These are phyloP conservation scores for Myocastor coypus DNA, from an alignment of 2,113 vertebrate genomes.

Conservation along the genomic window DNA sequence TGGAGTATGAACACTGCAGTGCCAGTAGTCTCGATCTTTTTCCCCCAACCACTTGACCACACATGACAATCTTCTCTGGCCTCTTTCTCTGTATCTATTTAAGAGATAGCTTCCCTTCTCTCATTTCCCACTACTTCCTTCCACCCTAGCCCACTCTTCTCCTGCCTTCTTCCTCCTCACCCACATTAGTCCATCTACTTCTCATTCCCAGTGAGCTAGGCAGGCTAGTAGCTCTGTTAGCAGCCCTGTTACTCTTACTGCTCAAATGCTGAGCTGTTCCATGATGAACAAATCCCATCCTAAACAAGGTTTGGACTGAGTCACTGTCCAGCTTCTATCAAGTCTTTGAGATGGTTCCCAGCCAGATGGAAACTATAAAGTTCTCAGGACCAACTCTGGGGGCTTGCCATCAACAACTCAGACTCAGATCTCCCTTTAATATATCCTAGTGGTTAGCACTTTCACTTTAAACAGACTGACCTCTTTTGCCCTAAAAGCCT, in stretches of 20 bases:
- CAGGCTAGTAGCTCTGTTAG: background rate
- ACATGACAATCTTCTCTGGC: background rate
- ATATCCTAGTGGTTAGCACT: background rate
- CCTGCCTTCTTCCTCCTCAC: background rate
- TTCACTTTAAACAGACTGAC: slow-evolving; percentile 14
- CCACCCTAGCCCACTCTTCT: background rate
- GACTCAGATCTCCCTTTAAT: background rate
- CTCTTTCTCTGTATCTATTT: background rate
- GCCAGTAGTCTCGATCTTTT: background rate
- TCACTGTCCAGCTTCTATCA: background rate
- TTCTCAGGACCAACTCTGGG: background rate
- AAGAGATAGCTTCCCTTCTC: background rate
- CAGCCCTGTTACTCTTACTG: background rate
- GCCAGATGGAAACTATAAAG: background rate
- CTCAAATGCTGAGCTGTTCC: background rate
- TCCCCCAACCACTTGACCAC: background rate
- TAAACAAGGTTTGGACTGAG: background rate
- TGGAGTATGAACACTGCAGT: background rate
- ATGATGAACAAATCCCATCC: background rate
- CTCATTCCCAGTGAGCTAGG: background rate
- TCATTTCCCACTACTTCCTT: background rate
- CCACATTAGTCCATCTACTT: background rate
- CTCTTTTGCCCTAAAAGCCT: slow-evolving; percentile 1
- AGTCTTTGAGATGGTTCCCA: background rate
- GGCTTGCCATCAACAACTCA: background rate